Percentiles rank a stretch among this genome's conserved stretches.
Evolutionary conservation across 1,140 invertebrate species (phyloP).

Genomic region (Musca domestica): DNA sequence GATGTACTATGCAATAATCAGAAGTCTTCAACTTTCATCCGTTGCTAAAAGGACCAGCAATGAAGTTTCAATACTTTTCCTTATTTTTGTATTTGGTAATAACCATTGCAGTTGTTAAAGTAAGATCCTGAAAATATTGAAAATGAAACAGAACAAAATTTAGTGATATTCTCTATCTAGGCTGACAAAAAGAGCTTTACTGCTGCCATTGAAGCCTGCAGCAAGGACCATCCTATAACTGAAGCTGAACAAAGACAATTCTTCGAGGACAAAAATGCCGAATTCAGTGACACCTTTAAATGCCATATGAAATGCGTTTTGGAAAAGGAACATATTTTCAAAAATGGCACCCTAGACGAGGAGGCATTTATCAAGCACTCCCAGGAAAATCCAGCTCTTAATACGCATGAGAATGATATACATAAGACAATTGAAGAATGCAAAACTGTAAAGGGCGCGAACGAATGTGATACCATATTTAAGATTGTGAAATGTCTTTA

Average conservation of each 20-base stretch:
- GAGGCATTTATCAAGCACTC: conserved; percentile 33
- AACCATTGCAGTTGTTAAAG: not conserved
- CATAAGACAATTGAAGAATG: conserved; percentile 37
- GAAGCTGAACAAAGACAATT: conserved; percentile 40
- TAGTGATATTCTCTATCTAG: not conserved
- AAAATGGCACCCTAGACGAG: conserved; percentile 40
- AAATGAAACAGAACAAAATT: not conserved
- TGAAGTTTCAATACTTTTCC: no score
- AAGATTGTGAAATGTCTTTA: conserved; percentile 38
- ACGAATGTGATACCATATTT: conserved; percentile 47
- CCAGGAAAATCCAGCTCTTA: conserved; percentile 36
- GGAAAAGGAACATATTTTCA: conserved; percentile 42
- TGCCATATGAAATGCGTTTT: conserved; percentile 45
- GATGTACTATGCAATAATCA: no score
- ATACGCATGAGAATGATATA: conserved; percentile 38
- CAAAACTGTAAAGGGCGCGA: conserved; percentile 41
- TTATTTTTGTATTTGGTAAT: no score
- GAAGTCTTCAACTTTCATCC: no score
- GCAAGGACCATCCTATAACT: conserved; percentile 34
- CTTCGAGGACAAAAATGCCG: conserved; percentile 37
- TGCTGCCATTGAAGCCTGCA: conserved; percentile 31
- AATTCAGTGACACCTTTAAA: conserved; percentile 37
- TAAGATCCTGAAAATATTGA: not conserved
- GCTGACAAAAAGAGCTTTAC: not conserved
- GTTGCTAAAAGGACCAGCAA: no score